Evolutionary conservation across 2,113 vertebrate species (phyloP).

Genomic region (Talpa occidentalis): DNA sequence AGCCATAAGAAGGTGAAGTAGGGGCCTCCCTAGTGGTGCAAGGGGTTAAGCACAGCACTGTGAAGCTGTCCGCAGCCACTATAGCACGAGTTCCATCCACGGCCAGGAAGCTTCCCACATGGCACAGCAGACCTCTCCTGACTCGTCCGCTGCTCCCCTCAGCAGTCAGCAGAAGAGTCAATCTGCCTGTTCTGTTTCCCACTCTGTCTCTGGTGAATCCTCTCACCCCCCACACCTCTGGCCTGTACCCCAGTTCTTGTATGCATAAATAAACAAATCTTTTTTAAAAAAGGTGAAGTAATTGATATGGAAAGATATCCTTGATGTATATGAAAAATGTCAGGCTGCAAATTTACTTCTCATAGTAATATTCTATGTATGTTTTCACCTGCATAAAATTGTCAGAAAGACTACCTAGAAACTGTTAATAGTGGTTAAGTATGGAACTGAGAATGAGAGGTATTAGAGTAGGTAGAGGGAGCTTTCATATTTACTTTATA

Average conservation of each 20-base stretch:
- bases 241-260: too few species aligned
- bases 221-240: too few species aligned
- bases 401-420: conserved; percentile 7
- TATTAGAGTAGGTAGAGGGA: background rate
- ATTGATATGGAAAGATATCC: background rate
- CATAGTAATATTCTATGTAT: background rate
- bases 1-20: background rate
- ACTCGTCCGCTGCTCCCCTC: too few species aligned
- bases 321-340: background rate
- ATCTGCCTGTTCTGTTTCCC: too few species aligned
- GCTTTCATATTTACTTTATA: conserved; percentile 28
- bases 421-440: background rate
- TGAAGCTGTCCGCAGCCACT: too few species aligned
- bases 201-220: too few species aligned
- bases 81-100: too few species aligned
- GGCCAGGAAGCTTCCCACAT: too few species aligned
- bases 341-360: background rate
- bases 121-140: too few species aligned
- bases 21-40: background rate
- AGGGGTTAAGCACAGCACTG: too few species aligned
- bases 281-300: background rate
- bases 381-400: background rate
- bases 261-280: too few species aligned
- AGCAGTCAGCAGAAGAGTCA: too few species aligned
- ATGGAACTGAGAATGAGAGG: conserved; percentile 7